Percentiles rank a stretch among this genome's conserved stretches.
These are phyloP conservation scores for Echeneis naucrates DNA, from an alignment of 2,797 vertebrate species.

Conservation along the genomic window DNA sequence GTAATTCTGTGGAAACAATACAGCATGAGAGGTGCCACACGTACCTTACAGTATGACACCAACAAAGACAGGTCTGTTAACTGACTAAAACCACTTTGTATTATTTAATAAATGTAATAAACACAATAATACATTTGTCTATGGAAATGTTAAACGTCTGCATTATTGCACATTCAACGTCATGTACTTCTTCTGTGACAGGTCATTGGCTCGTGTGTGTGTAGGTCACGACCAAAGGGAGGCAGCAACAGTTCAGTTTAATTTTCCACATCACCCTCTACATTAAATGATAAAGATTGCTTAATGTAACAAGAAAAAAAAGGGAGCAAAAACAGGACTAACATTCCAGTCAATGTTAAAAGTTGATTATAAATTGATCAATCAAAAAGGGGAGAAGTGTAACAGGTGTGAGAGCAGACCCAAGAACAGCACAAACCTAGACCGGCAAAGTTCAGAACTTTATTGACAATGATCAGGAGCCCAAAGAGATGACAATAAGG, in stretches of 20 bases:
- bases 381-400: slow-evolving; percentile 35
- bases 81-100: neutral
- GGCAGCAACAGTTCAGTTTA: neutral
- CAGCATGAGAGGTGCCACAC: neutral
- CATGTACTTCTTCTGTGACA: neutral
- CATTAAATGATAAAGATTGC: slow-evolving; percentile 1
- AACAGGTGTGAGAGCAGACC: too few species aligned
- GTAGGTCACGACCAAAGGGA: slow-evolving; percentile 1
- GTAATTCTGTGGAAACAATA: neutral
- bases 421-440: too few species aligned
- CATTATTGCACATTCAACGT: neutral
- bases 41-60: neutral
- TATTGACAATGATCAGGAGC: too few species aligned
- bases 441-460: too few species aligned
- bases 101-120: neutral
- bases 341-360: slow-evolving; percentile 10
- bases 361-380: slow-evolving; percentile 26
- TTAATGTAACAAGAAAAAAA: slow-evolving; percentile 4
- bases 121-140: neutral
- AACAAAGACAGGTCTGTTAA: neutral
- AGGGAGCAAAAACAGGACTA: neutral
- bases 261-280: slow-evolving; percentile 12
- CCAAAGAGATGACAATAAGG: too few species aligned
- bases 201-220: neutral
- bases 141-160: neutral